Percentiles rank a stretch among this genome's conserved stretches.
phyloP scores from a whole-genome alignment of 2,113 vertebrate genomes.

The Nycticorax nycticorax region DNA sequence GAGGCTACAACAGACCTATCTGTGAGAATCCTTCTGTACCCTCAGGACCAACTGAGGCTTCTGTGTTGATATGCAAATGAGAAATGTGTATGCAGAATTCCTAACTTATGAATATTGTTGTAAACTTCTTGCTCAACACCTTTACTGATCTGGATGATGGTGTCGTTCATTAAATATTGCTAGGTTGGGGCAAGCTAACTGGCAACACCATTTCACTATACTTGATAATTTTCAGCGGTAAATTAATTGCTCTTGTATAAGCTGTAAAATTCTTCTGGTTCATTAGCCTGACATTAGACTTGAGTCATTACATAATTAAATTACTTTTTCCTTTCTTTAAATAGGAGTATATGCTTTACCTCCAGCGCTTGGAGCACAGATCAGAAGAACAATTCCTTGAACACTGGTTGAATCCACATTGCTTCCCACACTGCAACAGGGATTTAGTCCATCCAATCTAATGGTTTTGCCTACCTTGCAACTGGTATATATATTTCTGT shows the following conservation, averaged over 20 bases:
- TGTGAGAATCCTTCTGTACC: background rate
- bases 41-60: background rate
- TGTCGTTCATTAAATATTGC: background rate
- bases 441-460: constrained; percentile 85
- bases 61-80: background rate
- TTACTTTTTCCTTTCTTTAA: background rate
- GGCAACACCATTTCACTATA: background rate
- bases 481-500: background rate
- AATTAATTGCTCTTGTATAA: background rate
- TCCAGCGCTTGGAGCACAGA: constrained; percentile 85
- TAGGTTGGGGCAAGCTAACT: background rate
- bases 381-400: constrained; percentile 89
- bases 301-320: background rate
- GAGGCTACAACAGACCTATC: background rate
- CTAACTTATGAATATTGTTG: background rate
- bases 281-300: background rate
- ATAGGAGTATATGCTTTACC: constrained; percentile 87
- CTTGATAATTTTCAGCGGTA: background rate
- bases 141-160: background rate
- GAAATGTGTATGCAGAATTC: background rate
- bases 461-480: background rate
- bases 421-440: constrained; percentile 87
- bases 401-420: constrained; percentile 92
- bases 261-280: background rate
- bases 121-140: background rate